Evolutionary conservation across 2,888 invertebrate genomes (phyloP).

Genomic region (Phaedon cochleariae): DNA sequence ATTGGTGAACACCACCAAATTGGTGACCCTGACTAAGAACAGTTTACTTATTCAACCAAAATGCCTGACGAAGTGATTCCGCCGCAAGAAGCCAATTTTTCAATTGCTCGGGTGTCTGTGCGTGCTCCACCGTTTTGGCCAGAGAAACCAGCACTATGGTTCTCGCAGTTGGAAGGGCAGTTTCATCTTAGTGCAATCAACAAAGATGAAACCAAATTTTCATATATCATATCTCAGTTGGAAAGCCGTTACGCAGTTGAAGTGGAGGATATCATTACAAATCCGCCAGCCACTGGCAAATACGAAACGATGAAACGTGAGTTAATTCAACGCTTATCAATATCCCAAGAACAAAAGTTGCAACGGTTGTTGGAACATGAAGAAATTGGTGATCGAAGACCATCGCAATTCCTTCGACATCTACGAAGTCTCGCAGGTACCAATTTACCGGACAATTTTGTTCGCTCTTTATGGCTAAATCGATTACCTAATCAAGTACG

Average conservation of each 20-base stretch:
- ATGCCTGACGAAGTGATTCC: too few relatives aligned
- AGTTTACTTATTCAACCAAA: too few relatives aligned
- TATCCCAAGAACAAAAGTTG: constrained; percentile 23
- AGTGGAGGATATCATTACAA: not conserved
- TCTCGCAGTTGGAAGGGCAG: not conserved
- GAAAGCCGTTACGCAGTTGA: not conserved
- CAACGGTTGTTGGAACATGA: constrained; percentile 25
- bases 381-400: constrained; percentile 20
- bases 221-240: not conserved
- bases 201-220: not conserved
- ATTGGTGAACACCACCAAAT: too few relatives aligned
- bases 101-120: too few relatives aligned
- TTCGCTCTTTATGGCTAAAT: not conserved
- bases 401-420: not conserved
- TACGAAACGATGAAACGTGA: not conserved
- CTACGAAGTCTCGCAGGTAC: not conserved
- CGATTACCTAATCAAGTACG: not conserved
- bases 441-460: not conserved
- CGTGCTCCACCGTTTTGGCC: too few relatives aligned
- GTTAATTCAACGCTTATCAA: constrained; percentile 5
- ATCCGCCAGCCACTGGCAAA: not conserved
- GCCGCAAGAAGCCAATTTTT: too few relatives aligned
- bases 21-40: too few relatives aligned
- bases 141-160: not conserved
- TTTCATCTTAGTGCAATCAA: not conserved